phyloP scores from a whole-genome alignment of 2,797 vertebrate genomes.

The Dendrocincla fuliginosa region DNA sequence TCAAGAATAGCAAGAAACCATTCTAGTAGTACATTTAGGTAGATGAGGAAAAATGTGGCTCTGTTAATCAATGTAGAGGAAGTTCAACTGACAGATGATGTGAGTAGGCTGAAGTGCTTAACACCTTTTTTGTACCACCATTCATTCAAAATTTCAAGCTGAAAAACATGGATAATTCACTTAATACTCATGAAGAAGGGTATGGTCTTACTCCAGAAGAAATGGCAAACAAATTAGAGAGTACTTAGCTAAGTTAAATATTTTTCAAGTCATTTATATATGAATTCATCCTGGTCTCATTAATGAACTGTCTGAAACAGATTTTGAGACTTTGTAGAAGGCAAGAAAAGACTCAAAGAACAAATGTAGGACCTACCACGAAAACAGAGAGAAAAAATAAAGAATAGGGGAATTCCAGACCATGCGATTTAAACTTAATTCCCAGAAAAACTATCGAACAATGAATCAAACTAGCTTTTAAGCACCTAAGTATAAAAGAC shows the following conservation, averaged over 20 bases:
- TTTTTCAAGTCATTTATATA: background rate
- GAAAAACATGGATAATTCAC: background rate
- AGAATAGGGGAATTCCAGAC: background rate
- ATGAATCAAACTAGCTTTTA: background rate
- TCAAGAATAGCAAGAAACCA: background rate
- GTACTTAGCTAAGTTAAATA: background rate
- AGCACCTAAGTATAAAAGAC: background rate
- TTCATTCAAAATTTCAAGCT: constrained; percentile 31
- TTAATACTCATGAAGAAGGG: background rate
- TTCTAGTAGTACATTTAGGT: background rate
- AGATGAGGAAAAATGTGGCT: background rate
- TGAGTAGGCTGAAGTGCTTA: constrained; percentile 40
- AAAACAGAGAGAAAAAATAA: background rate
- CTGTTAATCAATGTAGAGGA: background rate
- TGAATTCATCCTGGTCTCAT: background rate
- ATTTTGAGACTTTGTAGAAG: background rate
- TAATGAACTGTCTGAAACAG: background rate
- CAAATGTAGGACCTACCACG: background rate
- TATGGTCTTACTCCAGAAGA: background rate
- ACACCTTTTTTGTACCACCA: background rate
- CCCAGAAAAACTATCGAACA: background rate
- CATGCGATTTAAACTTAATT: background rate
- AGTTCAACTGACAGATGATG: constrained; percentile 36
- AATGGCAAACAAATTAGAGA: background rate
- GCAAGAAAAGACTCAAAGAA: background rate